phyloP scores from a whole-genome alignment of 2,888 invertebrate genomes.

The Arrhopalites spinosus region DNA sequence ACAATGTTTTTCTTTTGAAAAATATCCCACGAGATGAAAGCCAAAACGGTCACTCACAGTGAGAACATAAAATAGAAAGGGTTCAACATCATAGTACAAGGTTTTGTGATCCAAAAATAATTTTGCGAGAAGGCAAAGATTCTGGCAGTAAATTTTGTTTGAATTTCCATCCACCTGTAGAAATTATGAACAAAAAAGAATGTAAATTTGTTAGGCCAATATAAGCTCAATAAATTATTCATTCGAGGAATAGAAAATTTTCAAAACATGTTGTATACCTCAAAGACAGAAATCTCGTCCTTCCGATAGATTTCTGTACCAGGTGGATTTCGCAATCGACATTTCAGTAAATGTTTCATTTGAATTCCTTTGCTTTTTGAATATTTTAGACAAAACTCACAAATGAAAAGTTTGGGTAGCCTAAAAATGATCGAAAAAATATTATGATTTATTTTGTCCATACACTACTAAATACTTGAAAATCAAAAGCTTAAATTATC shows the following conservation, averaged over 20 bases:
- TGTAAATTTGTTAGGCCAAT: too few relatives aligned
- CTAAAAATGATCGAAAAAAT: too few relatives aligned
- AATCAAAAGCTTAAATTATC: too few relatives aligned
- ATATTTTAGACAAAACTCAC: slow-evolving; percentile 97
- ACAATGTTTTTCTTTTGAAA: slow-evolving; percentile 98
- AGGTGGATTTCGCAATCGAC: slow-evolving; percentile 92
- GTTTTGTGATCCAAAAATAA: slow-evolving; percentile 98
- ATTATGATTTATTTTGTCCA: too few relatives aligned
- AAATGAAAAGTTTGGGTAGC: slow-evolving; percentile 91
- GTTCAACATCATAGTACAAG: slow-evolving; percentile 97
- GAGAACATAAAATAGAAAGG: slow-evolving; percentile 95
- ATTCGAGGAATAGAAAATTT: too few relatives aligned
- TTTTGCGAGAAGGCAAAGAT: slow-evolving; percentile 94
- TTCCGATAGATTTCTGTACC: slow-evolving; percentile 98
- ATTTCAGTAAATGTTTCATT: slow-evolving; percentile 91
- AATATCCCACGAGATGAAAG: slow-evolving; percentile 96
- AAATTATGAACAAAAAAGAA: too few relatives aligned
- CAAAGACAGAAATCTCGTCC: slow-evolving; percentile 85
- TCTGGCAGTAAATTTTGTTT: slow-evolving; percentile 97
- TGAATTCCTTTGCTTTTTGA: slow-evolving; percentile 93
- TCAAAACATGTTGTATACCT: too few relatives aligned
- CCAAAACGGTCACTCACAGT: slow-evolving; percentile 89
- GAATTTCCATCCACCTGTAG: slow-evolving; percentile 88
- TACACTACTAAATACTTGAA: too few relatives aligned
- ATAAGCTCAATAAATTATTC: too few relatives aligned